Base-by-base conservation (phyloP, 2,113 vertebrate genomes). In the Porphyrio hochstetteri region DNA sequence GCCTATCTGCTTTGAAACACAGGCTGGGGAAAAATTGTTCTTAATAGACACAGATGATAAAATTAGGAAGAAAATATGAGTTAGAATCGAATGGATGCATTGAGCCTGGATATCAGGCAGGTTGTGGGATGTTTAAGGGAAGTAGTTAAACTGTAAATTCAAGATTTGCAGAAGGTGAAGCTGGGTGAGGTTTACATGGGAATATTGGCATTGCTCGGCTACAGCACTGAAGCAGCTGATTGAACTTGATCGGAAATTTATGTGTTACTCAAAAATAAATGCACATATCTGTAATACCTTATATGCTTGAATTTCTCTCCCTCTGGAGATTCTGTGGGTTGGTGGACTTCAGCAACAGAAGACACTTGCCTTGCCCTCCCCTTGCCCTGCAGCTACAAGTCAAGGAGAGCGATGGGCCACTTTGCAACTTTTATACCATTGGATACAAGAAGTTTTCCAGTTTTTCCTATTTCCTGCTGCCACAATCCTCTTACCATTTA, bases 61-160 rank as follows among this genome's bases (percentile, higher is more conserved):
- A 92, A 60, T 93, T 94, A 92, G 80, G 65, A 65, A 55, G 63
- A 92, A 94, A 92, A 94, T 90, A 55, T 1, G 24, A 61, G 33
- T 86, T 80, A 65, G 75, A 88, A 79, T 90, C 0, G 0, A 80
- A 88, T 90, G 38, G 59, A 88, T 77, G 20, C 75, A 53, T 96
- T 96, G 93, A 91, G 61, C 35, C 46, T 93, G 60, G 74, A 25
- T 88, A 25, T 64, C 78, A 94, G 75, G n/a, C 80, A 71, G 65
- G 35, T 83, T 72, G 67, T 53, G 88, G 44, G 69, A 17, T 90
- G 46, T 95, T 97, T 87, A 71, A 59, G 38, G 88, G 83, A 93
- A 65, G 64, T 36, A 79, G 88, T 93, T 91, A 92, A 91, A 72
- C 28, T 2, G 2, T 85, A 92, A 93, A 91, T 90, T 86, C 50